Conservation (phyloP, 1,140 invertebrate genomes). For the Hyphantria cunea region DNA sequence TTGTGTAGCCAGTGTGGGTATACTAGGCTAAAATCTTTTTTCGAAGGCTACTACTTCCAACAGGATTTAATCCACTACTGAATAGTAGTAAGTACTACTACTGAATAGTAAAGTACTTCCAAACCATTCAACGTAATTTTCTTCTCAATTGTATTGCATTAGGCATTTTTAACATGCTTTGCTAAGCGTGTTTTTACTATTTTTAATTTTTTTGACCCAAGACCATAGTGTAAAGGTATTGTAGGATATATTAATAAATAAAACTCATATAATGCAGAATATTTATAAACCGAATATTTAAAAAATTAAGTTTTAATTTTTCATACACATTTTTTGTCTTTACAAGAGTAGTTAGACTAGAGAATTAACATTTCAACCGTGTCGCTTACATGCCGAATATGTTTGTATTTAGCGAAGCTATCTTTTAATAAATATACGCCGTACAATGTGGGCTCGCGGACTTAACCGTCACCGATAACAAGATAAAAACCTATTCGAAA, state of each 20-base stretch:
- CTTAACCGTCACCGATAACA: conserved; percentile 60
- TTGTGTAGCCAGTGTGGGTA: too few relatives aligned
- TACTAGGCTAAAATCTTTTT: too few relatives aligned
- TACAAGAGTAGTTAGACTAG: conserved; percentile 77
- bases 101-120: too few relatives aligned
- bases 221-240: too few relatives aligned
- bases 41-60: too few relatives aligned
- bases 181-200: too few relatives aligned
- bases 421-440: conserved; percentile 49
- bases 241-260: conserved; percentile 34
- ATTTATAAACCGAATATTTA: conserved; percentile 78
- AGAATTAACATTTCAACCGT: conserved; percentile 73
- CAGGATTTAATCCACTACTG: too few relatives aligned
- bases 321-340: conserved; percentile 75
- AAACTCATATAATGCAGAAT: conserved; percentile 61
- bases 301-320: conserved; percentile 71
- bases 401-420: conserved; percentile 47
- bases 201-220: too few relatives aligned
- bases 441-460: conserved; percentile 45
- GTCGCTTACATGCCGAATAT: conserved; percentile 52
- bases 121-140: too few relatives aligned
- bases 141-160: too few relatives aligned
- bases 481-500: conserved; percentile 57
- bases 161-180: too few relatives aligned
- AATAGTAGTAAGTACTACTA: too few relatives aligned